These are phyloP conservation scores for Limanda limanda DNA, from an alignment of 2,113 vertebrate species.

Conservation along the genomic window DNA sequence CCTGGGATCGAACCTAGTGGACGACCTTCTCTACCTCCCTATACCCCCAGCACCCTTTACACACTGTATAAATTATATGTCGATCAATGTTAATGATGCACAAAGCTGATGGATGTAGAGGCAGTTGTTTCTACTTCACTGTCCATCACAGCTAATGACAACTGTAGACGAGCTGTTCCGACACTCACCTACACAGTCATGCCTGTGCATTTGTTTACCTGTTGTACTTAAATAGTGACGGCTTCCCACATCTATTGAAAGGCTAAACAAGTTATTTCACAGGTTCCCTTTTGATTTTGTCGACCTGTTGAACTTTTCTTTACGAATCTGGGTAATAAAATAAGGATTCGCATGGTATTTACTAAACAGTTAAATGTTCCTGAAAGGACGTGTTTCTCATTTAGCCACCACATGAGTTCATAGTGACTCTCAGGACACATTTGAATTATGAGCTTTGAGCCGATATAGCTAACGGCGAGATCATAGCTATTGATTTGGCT, in stretches of 20 bases:
- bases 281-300: background rate
- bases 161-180: background rate
- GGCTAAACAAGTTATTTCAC: background rate
- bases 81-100: background rate
- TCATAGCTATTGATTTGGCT: conserved; percentile 19
- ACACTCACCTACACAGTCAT: background rate
- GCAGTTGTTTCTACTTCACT: background rate
- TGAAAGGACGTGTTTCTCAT: conserved; percentile 3
- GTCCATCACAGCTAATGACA: conserved; percentile 25
- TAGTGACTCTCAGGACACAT: conserved; percentile 3
- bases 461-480: conserved; percentile 15
- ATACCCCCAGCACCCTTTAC: too few species aligned
- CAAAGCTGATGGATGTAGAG: conserved; percentile 4
- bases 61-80: too few species aligned
- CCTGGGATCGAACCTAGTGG: too few species aligned
- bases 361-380: background rate
- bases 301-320: too few species aligned
- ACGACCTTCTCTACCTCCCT: too few species aligned
- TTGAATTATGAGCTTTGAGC: conserved; percentile 4
- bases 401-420: background rate
- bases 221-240: background rate
- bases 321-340: too few species aligned
- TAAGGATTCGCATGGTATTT: conserved; percentile 19
- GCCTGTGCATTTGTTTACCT: conserved; percentile 4
- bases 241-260: background rate